Percentiles rank a stretch among this genome's conserved stretches.
Conservation (phyloP, 1,140 invertebrate species). For the Polypedilum vanderplanki region DNA sequence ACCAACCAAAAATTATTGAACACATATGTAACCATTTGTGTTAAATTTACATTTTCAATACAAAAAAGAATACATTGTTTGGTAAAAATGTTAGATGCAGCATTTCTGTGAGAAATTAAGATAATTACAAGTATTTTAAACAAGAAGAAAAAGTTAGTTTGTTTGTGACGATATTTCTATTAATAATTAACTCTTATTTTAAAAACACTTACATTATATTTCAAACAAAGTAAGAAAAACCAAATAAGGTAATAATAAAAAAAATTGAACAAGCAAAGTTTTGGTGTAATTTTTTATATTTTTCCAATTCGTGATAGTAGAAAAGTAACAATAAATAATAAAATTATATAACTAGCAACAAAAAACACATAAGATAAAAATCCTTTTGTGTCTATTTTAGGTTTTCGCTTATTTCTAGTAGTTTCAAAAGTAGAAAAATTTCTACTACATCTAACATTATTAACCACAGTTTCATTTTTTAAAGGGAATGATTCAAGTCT, state of each 20-base stretch:
- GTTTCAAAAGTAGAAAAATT: neutral
- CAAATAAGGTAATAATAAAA: neutral
- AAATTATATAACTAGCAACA: neutral
- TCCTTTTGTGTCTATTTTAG: neutral
- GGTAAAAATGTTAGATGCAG: too few species aligned
- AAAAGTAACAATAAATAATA: slow-evolving; percentile 25
- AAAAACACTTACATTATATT: too few species aligned
- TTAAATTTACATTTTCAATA: too few species aligned
- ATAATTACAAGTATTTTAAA: too few species aligned
- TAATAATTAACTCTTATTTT: too few species aligned
- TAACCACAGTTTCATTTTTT: neutral
- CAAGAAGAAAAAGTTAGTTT: too few species aligned
- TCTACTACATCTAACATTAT: neutral
- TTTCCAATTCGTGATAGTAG: slow-evolving; percentile 31
- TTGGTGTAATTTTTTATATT: slow-evolving; percentile 12
- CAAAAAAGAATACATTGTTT: too few species aligned
- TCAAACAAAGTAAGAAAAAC: too few species aligned
- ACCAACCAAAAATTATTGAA: too few species aligned
- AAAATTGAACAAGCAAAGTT: neutral
- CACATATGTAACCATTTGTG: too few species aligned
- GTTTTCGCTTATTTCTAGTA: neutral
- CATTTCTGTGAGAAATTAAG: too few species aligned
- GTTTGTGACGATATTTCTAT: too few species aligned
- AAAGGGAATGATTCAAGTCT: slow-evolving; percentile 11
- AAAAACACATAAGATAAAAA: neutral